Percentiles rank a stretch among this genome's conserved stretches.
Conservation (phyloP, 2,113 vertebrate species). For the Halcyon malimbica region DNA sequence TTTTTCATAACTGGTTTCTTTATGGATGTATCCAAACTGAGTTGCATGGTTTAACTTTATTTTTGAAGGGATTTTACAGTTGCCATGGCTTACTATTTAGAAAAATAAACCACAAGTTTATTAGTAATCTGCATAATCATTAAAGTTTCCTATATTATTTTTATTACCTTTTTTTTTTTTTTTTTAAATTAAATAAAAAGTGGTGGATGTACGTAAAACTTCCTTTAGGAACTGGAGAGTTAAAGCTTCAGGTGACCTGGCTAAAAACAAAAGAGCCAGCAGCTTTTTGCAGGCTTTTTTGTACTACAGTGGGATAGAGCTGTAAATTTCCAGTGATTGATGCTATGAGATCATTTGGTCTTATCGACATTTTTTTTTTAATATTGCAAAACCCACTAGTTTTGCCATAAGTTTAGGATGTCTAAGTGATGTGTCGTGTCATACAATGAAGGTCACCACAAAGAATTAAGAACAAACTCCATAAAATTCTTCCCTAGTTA, state of each 20-base stretch:
- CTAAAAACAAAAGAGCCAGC: neutral
- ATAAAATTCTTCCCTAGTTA: neutral
- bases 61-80: neutral
- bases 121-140: neutral
- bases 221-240: neutral
- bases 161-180: conserved; percentile 12
- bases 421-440: neutral
- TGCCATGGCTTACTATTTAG: neutral
- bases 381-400: neutral
- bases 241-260: neutral
- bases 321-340: neutral
- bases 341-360: neutral
- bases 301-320: neutral
- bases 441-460: neutral
- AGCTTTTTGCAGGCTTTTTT: neutral
- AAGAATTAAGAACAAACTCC: neutral
- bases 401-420: neutral
- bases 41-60: neutral
- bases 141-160: neutral
- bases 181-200: neutral
- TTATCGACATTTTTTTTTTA: neutral
- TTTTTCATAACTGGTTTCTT: neutral
- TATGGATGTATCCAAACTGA: neutral
- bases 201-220: neutral
- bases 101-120: neutral